Base-by-base conservation (phyloP, 2,113 vertebrate genomes). In the Channa maculata region DNA sequence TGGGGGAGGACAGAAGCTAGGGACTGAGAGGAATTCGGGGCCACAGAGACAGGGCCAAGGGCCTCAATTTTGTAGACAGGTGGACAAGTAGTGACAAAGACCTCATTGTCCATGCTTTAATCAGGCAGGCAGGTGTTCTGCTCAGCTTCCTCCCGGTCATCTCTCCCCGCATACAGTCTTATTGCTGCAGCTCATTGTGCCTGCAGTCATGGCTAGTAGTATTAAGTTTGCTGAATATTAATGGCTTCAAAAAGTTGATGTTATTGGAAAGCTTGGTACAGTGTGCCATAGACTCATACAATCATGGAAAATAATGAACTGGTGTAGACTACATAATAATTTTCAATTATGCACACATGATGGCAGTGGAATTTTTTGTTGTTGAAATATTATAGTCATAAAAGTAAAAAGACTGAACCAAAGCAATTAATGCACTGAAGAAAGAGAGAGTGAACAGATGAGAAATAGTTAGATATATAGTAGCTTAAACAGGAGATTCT, bases 21-120 rank as follows among this genome's bases (percentile, higher is more conserved):
- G 61, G 76, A 75, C 24, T 65, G 85, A 78, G 79, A 86, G 84
- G 88, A 92, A 93, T 93, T 91, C 51, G 66, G 79, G 72, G 66
- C 80, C 80, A 84, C 74, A 87, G 66, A 85, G 86, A 91, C 75
- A 81, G 76, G 64, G 75, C 38, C 13, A 67, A 79, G 85, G 84
- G 83, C 79, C 83, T 85, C 84, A 67, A 63, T 58, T 84, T 46
- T 82, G 88, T 6, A 73, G 89, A 89, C 93, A 94, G 93, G 92
- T 94, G 92, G 92, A 89, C 88, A 86, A 76, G 76, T 78, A 81
- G 55, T 69, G 86, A 94, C 94, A 94, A 85, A 89, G 73, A 44
- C 66, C 69, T 72, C 79, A 74, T 93, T 94, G 93, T 94, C 64
- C 65, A 9, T 12, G 57, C 79, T 83, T 89, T 87, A 92, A 91